These are phyloP conservation scores for Neuroscelio doddi DNA, from an alignment of 2,888 invertebrate species.

Conservation along the genomic window DNA sequence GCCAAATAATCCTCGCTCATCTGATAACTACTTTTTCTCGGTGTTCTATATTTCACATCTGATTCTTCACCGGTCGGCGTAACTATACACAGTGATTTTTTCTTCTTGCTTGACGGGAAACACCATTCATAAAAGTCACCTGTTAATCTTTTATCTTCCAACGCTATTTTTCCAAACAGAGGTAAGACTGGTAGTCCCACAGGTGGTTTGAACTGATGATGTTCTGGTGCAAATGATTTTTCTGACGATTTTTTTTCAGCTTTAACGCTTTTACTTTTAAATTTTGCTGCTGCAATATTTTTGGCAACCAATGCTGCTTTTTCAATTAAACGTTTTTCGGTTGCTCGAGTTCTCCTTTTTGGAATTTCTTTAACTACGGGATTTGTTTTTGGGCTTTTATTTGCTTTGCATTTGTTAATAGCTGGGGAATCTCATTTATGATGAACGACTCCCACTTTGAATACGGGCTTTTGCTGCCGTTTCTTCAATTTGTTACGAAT, in stretches of 20 bases:
- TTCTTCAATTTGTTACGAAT: constrained; percentile 49
- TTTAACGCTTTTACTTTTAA: constrained; percentile 3
- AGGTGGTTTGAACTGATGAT: constrained; percentile 75
- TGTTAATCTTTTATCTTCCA: constrained; percentile 9
- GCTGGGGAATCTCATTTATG: constrained; percentile 58
- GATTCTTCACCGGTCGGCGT: too few relatives aligned
- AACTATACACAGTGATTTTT: too few relatives aligned
- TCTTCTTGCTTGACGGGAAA: neutral
- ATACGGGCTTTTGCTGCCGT: constrained; percentile 54
- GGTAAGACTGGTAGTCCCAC: constrained; percentile 52
- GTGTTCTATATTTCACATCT: neutral
- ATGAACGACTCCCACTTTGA: constrained; percentile 61
- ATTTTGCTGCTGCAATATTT: constrained; percentile 5
- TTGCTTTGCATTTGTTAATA: constrained; percentile 1
- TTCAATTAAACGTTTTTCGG: constrained; percentile 58
- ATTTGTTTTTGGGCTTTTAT: constrained; percentile 10
- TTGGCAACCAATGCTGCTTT: constrained; percentile 36
- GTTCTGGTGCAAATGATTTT: constrained; percentile 75
- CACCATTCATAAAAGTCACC: constrained; percentile 22
- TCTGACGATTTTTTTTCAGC: constrained; percentile 38
- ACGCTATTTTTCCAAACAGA: constrained; percentile 50
- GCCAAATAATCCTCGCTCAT: constrained; percentile 6
- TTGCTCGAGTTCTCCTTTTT: constrained; percentile 60
- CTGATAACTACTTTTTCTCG: neutral
- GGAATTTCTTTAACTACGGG: constrained; percentile 20